These are phyloP conservation scores for Calypte anna DNA, from an alignment of 2,113 vertebrate species.

Conservation along the genomic window DNA sequence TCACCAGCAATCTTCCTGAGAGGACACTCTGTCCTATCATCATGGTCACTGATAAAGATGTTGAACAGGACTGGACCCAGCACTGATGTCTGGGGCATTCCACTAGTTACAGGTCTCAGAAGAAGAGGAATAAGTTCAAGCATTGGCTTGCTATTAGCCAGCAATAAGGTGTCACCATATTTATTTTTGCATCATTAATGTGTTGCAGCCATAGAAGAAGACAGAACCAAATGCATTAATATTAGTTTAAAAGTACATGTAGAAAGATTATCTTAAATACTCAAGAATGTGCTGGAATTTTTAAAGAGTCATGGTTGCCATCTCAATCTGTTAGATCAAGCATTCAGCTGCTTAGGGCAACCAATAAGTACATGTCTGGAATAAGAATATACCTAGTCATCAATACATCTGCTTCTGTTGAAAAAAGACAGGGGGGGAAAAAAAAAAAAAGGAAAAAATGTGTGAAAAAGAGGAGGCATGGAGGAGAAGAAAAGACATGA, in stretches of 20 bases:
- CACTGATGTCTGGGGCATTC: no score
- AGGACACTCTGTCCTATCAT: no score
- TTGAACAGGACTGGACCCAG: no score
- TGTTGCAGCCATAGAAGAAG: background rate
- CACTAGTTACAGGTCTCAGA: no score
- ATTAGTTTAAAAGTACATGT: background rate
- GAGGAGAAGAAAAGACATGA: background rate
- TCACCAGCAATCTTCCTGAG: no score
- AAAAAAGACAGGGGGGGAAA: background rate
- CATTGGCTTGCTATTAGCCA: background rate
- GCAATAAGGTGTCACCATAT: background rate
- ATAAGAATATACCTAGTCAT: background rate
- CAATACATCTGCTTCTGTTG: background rate
- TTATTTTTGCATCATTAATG: background rate
- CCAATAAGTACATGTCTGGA: background rate
- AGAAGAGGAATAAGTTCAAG: background rate
- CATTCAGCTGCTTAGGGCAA: background rate
- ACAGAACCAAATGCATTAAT: background rate
- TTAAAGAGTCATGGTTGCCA: background rate
- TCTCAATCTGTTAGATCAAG: background rate
- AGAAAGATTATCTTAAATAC: background rate
- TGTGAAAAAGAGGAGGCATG: background rate
- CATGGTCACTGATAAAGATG: no score
- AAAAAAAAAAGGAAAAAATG: background rate
- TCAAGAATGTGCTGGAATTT: background rate